Conservation (phyloP, 92 coral and sea anemone genomes). For the Ricordea florida region DNA sequence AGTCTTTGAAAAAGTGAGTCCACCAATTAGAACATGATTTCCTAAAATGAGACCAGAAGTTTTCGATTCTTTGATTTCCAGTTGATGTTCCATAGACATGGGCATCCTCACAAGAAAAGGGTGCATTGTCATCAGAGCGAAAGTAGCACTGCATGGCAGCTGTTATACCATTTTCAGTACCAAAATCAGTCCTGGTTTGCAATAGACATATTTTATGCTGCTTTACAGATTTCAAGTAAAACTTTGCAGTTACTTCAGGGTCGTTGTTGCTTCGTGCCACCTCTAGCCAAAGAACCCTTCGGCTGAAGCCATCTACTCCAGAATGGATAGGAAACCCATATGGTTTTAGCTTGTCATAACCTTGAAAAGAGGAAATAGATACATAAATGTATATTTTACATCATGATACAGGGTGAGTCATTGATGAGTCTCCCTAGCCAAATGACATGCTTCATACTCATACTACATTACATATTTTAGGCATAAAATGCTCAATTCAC, state of each 20-base stretch:
- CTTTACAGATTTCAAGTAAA: slow-evolving; percentile 33
- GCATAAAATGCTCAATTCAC: no score
- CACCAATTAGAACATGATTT: slow-evolving; percentile 16
- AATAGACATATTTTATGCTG: slow-evolving; percentile 37
- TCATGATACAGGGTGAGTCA: no score
- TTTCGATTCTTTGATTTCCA: slow-evolving; percentile 35
- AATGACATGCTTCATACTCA: no score
- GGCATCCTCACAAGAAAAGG: slow-evolving; percentile 36
- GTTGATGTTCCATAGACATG: slow-evolving; percentile 40
- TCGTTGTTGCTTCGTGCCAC: slow-evolving; percentile 31
- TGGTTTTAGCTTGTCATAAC: slow-evolving; percentile 39
- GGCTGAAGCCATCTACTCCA: slow-evolving; percentile 61
- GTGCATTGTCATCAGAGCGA: slow-evolving; percentile 36
- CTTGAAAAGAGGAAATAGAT: no score
- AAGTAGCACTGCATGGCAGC: slow-evolving; percentile 61
- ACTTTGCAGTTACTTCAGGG: slow-evolving; percentile 42
- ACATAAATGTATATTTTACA: no score
- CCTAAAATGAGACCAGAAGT: slow-evolving; percentile 23
- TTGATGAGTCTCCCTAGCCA: no score
- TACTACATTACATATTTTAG: no score
- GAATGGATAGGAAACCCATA: slow-evolving; percentile 54
- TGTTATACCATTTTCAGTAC: slow-evolving; percentile 58
- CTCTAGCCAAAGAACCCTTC: slow-evolving; percentile 53
- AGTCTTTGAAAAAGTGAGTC: slow-evolving; percentile 43
- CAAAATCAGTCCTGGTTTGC: slow-evolving; percentile 29